These are phyloP conservation scores for Balanococcus diminutus DNA, from an alignment of 2,888 invertebrate genomes.

Conservation along the genomic window DNA sequence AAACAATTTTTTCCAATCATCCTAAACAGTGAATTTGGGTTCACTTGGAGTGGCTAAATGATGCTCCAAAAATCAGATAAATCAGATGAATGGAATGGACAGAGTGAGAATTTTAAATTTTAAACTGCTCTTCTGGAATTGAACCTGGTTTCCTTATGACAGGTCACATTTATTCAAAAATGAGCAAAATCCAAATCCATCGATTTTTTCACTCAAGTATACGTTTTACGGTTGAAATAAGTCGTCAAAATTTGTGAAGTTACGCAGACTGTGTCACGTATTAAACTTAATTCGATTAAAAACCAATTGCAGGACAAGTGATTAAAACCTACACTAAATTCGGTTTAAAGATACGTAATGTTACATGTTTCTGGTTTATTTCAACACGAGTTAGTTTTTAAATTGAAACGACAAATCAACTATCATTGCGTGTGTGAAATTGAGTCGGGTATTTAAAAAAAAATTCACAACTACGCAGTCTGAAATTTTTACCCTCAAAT, in stretches of 20 bases:
- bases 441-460: background rate
- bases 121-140: no score
- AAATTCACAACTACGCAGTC: background rate
- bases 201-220: no score
- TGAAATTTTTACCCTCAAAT: no score
- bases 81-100: no score
- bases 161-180: no score
- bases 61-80: no score
- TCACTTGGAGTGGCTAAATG: no score
- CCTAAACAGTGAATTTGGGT: no score
- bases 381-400: background rate
- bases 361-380: background rate
- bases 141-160: no score
- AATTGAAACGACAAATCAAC: background rate
- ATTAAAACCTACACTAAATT: background rate
- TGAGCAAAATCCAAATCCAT: no score
- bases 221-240: background rate
- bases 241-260: background rate
- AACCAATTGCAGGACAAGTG: background rate
- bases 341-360: background rate
- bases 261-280: background rate
- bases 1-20: no score
- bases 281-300: conserved; percentile 5
- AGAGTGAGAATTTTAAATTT: no score
- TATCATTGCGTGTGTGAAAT: background rate